These are phyloP conservation scores for Machaerirhynchus nigripectus DNA, from an alignment of 2,113 vertebrate genomes.

Conservation along the genomic window DNA sequence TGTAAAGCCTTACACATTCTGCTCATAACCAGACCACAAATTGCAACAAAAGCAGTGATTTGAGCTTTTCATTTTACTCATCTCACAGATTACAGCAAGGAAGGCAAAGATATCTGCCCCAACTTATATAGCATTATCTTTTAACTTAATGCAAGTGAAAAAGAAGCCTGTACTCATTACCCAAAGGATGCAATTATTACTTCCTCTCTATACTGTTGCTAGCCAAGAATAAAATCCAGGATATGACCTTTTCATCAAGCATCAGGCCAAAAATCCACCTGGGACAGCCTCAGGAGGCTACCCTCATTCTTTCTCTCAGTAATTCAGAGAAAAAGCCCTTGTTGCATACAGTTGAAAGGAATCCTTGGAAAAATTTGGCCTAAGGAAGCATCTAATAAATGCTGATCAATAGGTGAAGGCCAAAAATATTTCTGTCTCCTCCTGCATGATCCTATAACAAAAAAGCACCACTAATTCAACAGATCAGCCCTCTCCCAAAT, in stretches of 20 bases:
- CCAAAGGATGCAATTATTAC: constrained; percentile 22
- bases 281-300: not conserved
- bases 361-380: not conserved
- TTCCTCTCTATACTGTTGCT: not conserved
- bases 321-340: not conserved
- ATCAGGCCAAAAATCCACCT: not conserved
- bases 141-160: not conserved
- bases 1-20: not conserved
- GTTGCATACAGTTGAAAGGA: not conserved
- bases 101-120: not conserved
- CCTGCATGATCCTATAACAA: not conserved
- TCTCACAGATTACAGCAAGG: not conserved
- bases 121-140: not conserved
- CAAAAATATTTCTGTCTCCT: not conserved
- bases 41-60: not conserved
- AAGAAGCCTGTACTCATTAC: not conserved
- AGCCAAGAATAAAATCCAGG: constrained; percentile 10
- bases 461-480: not conserved
- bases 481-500: not conserved
- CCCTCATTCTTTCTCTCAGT: not conserved
- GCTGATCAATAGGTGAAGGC: not conserved
- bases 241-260: constrained; percentile 22
- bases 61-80: not conserved
- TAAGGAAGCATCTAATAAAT: not conserved
- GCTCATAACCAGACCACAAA: not conserved